phyloP scores from a whole-genome alignment of 2,888 invertebrate species.

The Diogma glabrata region DNA sequence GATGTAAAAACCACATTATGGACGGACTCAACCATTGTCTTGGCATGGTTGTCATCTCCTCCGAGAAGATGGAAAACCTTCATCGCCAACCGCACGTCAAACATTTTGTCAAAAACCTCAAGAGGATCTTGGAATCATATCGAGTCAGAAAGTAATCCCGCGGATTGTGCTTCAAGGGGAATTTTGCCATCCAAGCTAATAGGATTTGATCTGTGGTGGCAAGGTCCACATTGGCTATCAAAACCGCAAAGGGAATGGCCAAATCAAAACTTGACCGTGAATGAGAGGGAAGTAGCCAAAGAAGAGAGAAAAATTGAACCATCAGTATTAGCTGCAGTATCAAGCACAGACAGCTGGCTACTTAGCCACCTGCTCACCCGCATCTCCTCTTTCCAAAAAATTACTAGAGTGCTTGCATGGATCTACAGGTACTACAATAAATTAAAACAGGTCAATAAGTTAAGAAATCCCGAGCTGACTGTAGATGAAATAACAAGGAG shows the following conservation, averaged over 20 bases:
- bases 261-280: too few relatives aligned
- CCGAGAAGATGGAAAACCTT: not conserved
- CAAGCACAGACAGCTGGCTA: not conserved
- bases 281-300: too few relatives aligned
- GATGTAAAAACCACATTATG: too few relatives aligned
- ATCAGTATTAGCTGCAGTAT: not conserved
- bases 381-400: not conserved
- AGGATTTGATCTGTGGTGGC: too few relatives aligned
- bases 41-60: not conserved
- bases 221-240: not conserved
- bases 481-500: not conserved
- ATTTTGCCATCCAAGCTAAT: not conserved
- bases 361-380: not conserved
- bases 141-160: not conserved
- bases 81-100: not conserved
- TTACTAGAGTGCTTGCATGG: not conserved
- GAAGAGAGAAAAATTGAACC: not conserved
- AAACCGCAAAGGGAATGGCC: not conserved
- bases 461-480: not conserved
- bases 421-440: not conserved
- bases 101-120: not conserved
- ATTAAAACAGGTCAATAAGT: too few relatives aligned
- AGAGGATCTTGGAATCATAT: not conserved
- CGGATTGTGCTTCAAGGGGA: not conserved
- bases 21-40: too few relatives aligned